phyloP scores from a whole-genome alignment of 1,140 invertebrate species.

The Zaprionus gabonicus region DNA sequence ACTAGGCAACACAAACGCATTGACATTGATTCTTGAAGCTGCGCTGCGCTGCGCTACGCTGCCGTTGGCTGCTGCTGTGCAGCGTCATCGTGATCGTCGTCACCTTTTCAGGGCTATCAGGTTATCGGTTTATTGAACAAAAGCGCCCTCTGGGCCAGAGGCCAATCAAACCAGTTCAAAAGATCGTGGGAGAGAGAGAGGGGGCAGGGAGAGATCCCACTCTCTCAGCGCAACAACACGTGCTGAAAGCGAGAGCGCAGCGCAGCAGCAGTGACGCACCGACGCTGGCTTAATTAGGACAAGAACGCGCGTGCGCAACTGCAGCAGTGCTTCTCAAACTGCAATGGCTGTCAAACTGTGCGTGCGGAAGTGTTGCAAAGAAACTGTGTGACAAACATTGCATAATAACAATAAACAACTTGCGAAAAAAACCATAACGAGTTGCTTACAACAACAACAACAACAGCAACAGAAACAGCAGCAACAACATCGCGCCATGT shows the following conservation, averaged over 20 bases:
- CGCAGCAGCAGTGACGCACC: constrained; percentile 2
- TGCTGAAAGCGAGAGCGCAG: constrained; percentile 63
- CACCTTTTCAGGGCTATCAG: constrained; percentile 41
- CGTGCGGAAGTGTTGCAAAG: constrained; percentile 18
- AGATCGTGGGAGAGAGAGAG: neutral
- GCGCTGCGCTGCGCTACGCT: neutral
- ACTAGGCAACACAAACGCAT: constrained; percentile 46
- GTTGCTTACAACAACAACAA: constrained; percentile 45
- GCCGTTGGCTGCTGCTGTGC: constrained; percentile 15
- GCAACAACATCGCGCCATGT: constrained; percentile 30
- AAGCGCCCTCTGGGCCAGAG: constrained; percentile 5
- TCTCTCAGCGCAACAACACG: constrained; percentile 42
- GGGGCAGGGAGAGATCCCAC: no score
- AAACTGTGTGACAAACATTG: constrained; percentile 57
- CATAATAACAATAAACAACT: constrained; percentile 47
- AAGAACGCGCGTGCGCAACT: constrained; percentile 50
- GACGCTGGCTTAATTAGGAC: constrained; percentile 55
- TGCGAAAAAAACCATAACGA: constrained; percentile 48
- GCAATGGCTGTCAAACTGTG: constrained; percentile 55
- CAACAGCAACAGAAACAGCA: neutral
- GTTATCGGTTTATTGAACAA: constrained; percentile 16
- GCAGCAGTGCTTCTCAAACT: constrained; percentile 10
- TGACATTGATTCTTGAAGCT: constrained; percentile 47
- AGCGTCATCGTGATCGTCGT: neutral
- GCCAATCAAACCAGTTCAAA: constrained; percentile 42